Base-by-base conservation (phyloP, 2,888 invertebrate species). In the Nemotelus pantherinus region DNA sequence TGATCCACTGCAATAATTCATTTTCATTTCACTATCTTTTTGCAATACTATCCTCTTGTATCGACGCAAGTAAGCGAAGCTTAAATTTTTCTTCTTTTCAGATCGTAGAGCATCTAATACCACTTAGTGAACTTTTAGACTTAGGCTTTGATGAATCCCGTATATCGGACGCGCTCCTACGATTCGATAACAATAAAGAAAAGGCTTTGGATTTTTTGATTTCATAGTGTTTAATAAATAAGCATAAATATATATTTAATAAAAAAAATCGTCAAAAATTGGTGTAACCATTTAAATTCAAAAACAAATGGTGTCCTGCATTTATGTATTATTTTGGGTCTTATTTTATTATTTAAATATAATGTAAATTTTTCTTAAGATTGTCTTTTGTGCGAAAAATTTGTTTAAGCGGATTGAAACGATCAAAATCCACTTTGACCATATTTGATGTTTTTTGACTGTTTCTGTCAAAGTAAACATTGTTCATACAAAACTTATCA, bases 151-250 rank as follows among this genome's bases (percentile, higher is more conserved):
- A 93, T 0, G 95, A 95, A 87, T 90, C 90, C 77, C 89, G 90
- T 83, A 94, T 93, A 70, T 92, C 92, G 0, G 90, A 90, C 78
- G 95, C 94, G 41, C 89, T 96, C 74, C 87, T 93, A 53, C 92
- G 92, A 83, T 93, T 92, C 84, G 90, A 94, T 86, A 94, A 94
- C 85, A 94, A 96, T 87, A 90, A 93, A 84, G 95, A 96, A 85
- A 93, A 93, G 88, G 95, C 95, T 64, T 89, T 96, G 83, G 96
- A 96, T 85, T 91, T 92, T 85, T 89, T 95, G 82, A 93, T 95
- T 84, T 91, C 93, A 84, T 94, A 93, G 89, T 83, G 83, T 80
- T 79, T 77, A 78, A 76, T 77, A 10, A 55, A 76, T 76, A 25
- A 47, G 43, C 63, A 43, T 58, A 43, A 57, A 74, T 57, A 70